Percentiles rank a stretch among this genome's conserved stretches.
phyloP scores from a whole-genome alignment of 2,113 vertebrate species.

The Hymenochirus boettgeri region DNA sequence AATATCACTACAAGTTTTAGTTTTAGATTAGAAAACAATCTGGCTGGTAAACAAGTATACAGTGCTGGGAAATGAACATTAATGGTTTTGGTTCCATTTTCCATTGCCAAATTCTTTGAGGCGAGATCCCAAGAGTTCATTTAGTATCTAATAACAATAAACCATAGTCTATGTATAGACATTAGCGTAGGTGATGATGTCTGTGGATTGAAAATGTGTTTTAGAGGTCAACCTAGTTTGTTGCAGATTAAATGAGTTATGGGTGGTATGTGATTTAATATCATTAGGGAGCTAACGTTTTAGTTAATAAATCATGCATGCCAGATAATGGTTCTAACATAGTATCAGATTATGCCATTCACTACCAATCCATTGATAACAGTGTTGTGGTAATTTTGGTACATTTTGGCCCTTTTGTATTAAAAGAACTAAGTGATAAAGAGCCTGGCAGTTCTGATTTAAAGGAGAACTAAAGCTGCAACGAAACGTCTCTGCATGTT shows the following conservation, averaged over 20 bases:
- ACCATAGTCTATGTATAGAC: background rate
- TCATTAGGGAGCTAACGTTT: background rate
- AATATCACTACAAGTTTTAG: conserved; percentile 24
- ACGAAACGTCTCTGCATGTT: too few relatives aligned
- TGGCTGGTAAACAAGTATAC: conserved; percentile 29
- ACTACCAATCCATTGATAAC: background rate
- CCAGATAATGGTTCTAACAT: background rate
- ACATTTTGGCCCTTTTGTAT: too few relatives aligned
- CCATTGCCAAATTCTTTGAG: conserved; percentile 3
- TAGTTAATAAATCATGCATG: background rate
- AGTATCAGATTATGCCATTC: background rate
- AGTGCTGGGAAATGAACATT: conserved; percentile 7
- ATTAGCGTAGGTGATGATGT: too few relatives aligned
- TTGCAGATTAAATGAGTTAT: too few relatives aligned
- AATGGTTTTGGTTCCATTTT: background rate
- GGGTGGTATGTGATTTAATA: background rate
- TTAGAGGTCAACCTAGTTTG: too few relatives aligned
- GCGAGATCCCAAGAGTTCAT: background rate
- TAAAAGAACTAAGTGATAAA: too few relatives aligned
- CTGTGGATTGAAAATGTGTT: too few relatives aligned
- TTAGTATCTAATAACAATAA: background rate
- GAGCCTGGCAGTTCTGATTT: too few relatives aligned
- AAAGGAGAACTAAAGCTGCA: too few relatives aligned
- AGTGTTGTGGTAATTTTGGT: too few relatives aligned
- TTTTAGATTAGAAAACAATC: conserved; percentile 23